Evolutionary conservation across 2,888 invertebrate species (phyloP), one percentile per base, ranked within the genome.

Genomic region (Caenorhabditis sinica): DNA sequence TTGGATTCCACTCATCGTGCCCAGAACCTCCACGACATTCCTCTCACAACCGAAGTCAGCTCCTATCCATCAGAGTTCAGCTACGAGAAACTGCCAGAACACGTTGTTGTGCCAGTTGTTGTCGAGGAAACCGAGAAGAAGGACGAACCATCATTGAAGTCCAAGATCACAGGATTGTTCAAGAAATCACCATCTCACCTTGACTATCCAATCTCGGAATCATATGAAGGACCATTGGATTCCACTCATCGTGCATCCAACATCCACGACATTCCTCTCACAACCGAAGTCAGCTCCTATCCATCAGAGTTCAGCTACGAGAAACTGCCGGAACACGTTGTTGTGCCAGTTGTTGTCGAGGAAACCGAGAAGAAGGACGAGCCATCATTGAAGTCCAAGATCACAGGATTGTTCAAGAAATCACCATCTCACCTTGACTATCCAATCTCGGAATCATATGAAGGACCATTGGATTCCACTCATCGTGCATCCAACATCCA

Each of bases 191-290:
- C 83, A 33, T 83, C 87, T 45, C 86, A 88, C 36, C 82, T 79
- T 25, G 86, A 88, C 69, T 86, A 86, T 61, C 88, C 88, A 25
- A 65, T 72, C 20, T 82, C 86, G 17, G 79, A 83, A 25, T 13
- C 11, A 36, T 88, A 82, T 72, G 84, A 79, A 28, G 88, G 88
- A 60, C 84, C 86, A 33, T 43, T 88, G 36, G 79, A 83, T 28
- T 61, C 71, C 33, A 84, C 82, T 49, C 40, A 53, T 23, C 72
- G 84, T 49, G 49, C 66, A 51, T 58, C 58, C 17, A 25, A 58
- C 30, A 25, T 58, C 9, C 28, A 58, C 25, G 58, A 58, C 30
- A 58, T 58, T 30, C 30, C 58, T 40, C 65, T 65, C 49, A 75
- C 15, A 23, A 15, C 40, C 36, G 60, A 73, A 73, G 58, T 73